phyloP scores from a whole-genome alignment of 2,888 invertebrate species.

The Rhamnusium bicolor region DNA sequence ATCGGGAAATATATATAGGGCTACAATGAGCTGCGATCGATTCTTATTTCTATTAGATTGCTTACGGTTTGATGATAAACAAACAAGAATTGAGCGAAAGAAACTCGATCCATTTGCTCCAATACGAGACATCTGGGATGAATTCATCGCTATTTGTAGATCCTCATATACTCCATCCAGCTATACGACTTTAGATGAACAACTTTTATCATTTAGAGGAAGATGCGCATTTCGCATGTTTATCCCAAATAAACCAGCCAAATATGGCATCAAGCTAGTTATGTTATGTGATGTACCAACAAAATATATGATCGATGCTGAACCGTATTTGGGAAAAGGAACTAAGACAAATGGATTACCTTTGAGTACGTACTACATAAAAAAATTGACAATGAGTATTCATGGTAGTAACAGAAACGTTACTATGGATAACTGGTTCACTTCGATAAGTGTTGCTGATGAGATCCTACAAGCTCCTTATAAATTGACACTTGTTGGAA shows the following conservation, averaged over 20 bases:
- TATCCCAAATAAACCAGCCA: constrained; percentile 23
- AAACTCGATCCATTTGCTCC: background rate
- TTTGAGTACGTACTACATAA: constrained; percentile 51
- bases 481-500: constrained; percentile 61
- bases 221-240: constrained; percentile 26
- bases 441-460: constrained; percentile 60
- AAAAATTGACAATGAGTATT: constrained; percentile 18
- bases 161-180: constrained; percentile 38
- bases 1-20: background rate
- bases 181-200: constrained; percentile 22
- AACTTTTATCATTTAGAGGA: constrained; percentile 20
- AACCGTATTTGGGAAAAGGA: constrained; percentile 2
- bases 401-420: constrained; percentile 33
- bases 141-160: constrained; percentile 36
- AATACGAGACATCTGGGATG: background rate
- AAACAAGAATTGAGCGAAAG: background rate
- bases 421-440: constrained; percentile 51
- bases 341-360: constrained; percentile 35
- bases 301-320: constrained; percentile 23
- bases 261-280: constrained; percentile 32
- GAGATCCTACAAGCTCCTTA: constrained; percentile 58
- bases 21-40: background rate
- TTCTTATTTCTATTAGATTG: constrained; percentile 16
- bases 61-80: constrained; percentile 23
- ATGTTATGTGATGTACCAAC: constrained; percentile 23